Evolutionary conservation across 2,113 vertebrate genomes (phyloP).

Genomic region (Drymodes brunneopygia): DNA sequence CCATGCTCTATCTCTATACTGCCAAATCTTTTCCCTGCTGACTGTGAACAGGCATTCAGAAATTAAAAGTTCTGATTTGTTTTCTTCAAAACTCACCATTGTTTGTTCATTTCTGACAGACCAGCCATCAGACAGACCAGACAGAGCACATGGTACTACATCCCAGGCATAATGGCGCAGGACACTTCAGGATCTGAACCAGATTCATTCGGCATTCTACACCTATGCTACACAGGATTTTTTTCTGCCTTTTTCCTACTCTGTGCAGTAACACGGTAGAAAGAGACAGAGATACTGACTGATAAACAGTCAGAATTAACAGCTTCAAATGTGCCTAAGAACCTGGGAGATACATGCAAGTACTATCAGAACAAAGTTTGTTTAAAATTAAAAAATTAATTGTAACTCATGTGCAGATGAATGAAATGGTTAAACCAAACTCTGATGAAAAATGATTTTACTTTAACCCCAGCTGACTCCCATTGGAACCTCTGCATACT

Average conservation of each 20-base stretch:
- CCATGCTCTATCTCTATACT: neutral
- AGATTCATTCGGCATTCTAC: neutral
- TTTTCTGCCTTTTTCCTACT: neutral
- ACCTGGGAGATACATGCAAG: neutral
- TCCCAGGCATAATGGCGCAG: neutral
- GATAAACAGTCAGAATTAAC: neutral
- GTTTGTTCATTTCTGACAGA: neutral
- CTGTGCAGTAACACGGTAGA: neutral
- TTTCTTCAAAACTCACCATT: neutral
- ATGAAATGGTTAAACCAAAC: neutral
- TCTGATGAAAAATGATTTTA: neutral
- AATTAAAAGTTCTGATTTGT: neutral
- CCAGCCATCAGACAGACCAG: neutral
- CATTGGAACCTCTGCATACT: neutral
- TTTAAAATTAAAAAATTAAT: neutral
- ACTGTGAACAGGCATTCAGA: neutral
- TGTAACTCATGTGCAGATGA: neutral
- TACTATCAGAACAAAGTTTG: neutral
- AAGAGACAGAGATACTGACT: neutral
- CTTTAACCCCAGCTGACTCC: neutral
- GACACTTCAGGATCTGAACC: neutral
- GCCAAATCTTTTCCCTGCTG: neutral
- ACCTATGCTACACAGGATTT: neutral
- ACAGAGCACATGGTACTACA: neutral
- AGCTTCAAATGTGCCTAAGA: neutral